Evolutionary conservation across 1,140 invertebrate species (phyloP).

Genomic region (Orchesella cincta): DNA sequence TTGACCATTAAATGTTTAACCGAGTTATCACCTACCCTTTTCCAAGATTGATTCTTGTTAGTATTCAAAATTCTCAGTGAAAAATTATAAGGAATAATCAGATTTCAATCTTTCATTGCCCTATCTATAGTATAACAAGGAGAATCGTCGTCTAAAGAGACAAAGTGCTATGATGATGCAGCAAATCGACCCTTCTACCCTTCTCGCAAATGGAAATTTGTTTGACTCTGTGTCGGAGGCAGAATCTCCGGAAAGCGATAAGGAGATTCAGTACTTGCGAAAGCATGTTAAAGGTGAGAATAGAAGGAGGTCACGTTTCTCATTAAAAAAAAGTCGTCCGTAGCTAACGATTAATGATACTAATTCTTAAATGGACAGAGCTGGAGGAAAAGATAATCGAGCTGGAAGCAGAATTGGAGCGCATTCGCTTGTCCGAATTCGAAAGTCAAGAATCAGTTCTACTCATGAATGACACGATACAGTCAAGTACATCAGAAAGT

Average conservation of each 20-base stretch:
- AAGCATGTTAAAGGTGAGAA: slow-evolving; percentile 44
- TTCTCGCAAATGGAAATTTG: slow-evolving; percentile 17
- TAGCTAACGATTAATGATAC: no score
- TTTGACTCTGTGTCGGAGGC: slow-evolving; percentile 29
- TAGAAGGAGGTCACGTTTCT: background rate
- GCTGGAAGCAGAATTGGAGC: slow-evolving; percentile 48
- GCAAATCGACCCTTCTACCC: slow-evolving; percentile 41
- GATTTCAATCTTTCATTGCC: slow-evolving; percentile 19
- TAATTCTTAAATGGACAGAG: slow-evolving; percentile 45
- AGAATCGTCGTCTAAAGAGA: slow-evolving; percentile 49
- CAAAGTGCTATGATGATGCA: slow-evolving; percentile 48
- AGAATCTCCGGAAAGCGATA: slow-evolving; percentile 41
- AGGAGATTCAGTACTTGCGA: slow-evolving; percentile 48
- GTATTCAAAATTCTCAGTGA: slow-evolving; percentile 28
- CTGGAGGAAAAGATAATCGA: slow-evolving; percentile 42
- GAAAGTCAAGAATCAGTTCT: slow-evolving; percentile 49
- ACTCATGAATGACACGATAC: slow-evolving; percentile 45
- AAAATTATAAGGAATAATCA: slow-evolving; percentile 1
- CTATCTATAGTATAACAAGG: slow-evolving; percentile 49
- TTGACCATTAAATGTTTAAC: no score
- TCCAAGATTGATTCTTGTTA: background rate
- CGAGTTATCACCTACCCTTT: no score
- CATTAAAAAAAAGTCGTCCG: background rate
- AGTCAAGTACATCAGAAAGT: slow-evolving; percentile 36
- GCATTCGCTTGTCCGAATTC: slow-evolving; percentile 46